Percentiles rank a stretch among this genome's conserved stretches.
These are phyloP conservation scores for Rhopalosiphum nymphaeae DNA, from an alignment of 2,888 invertebrate species.

Conservation along the genomic window DNA sequence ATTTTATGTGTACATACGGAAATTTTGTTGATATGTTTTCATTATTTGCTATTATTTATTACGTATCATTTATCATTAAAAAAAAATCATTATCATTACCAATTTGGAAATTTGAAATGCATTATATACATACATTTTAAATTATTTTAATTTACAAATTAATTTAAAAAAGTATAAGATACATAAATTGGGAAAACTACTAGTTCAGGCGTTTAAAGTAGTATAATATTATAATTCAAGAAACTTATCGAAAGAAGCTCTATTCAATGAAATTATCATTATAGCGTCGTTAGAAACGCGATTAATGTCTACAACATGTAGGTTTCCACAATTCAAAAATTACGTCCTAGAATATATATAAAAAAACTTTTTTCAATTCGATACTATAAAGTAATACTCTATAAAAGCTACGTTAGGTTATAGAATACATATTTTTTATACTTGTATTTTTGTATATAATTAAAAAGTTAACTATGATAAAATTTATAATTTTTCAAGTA, in stretches of 20 bases:
- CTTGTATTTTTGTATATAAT: neutral
- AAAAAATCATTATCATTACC: neutral
- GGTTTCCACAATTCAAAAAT: neutral
- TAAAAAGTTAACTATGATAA: neutral
- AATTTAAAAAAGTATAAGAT: neutral
- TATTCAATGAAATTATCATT: neutral
- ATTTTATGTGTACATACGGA: neutral
- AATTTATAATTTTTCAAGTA: neutral
- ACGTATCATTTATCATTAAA: neutral
- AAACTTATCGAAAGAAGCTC: neutral
- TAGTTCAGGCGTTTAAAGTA: neutral
- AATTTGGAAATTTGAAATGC: neutral
- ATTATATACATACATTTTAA: neutral
- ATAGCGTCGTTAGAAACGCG: neutral
- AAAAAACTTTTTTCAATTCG: neutral
- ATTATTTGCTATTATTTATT: neutral
- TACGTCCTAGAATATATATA: neutral
- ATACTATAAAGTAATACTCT: neutral
- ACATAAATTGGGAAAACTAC: neutral
- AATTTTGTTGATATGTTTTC: slow-evolving; percentile 11
- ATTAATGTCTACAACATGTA: neutral
- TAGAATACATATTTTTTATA: neutral
- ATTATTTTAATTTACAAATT: neutral
- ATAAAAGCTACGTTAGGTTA: neutral
- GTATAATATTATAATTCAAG: neutral